Conservation (phyloP, 2,888 invertebrate species). For the Tenthredo livida region DNA sequence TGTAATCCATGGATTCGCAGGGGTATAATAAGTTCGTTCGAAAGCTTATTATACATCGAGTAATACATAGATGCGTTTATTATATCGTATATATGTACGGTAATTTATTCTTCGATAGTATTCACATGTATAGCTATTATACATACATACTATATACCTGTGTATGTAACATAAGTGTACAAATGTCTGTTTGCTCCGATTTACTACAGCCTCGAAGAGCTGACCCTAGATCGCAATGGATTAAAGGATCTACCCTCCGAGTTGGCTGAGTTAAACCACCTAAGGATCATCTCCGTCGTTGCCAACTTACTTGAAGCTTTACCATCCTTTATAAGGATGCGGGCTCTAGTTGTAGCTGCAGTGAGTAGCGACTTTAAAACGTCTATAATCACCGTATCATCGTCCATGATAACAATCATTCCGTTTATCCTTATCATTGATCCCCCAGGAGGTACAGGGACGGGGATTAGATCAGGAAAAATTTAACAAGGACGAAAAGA, state of each 20-base stretch:
- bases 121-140: too few species aligned
- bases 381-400: neutral
- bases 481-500: slow-evolving; percentile 69
- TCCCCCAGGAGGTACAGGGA: slow-evolving; percentile 62
- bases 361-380: slow-evolving; percentile 70
- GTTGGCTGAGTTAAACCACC: slow-evolving; percentile 81
- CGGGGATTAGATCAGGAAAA: slow-evolving; percentile 68
- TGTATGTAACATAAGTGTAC: too few species aligned
- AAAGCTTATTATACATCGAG: neutral
- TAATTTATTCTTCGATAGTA: too few species aligned
- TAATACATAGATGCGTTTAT: neutral
- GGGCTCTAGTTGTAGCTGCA: slow-evolving; percentile 80
- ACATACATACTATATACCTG: too few species aligned
- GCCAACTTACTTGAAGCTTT: slow-evolving; percentile 80
- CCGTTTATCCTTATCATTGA: neutral
- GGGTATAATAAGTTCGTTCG: neutral
- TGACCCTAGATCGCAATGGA: slow-evolving; percentile 87
- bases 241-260: slow-evolving; percentile 83
- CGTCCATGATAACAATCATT: neutral
- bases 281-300: slow-evolving; percentile 82
- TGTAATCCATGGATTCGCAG: neutral
- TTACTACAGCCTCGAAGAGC: slow-evolving; percentile 83
- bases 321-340: slow-evolving; percentile 80
- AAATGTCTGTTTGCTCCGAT: too few species aligned
- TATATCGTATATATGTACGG: too few species aligned